Evolutionary conservation across 2,888 invertebrate genomes (phyloP).

Genomic region (Ochropleura leucogaster): DNA sequence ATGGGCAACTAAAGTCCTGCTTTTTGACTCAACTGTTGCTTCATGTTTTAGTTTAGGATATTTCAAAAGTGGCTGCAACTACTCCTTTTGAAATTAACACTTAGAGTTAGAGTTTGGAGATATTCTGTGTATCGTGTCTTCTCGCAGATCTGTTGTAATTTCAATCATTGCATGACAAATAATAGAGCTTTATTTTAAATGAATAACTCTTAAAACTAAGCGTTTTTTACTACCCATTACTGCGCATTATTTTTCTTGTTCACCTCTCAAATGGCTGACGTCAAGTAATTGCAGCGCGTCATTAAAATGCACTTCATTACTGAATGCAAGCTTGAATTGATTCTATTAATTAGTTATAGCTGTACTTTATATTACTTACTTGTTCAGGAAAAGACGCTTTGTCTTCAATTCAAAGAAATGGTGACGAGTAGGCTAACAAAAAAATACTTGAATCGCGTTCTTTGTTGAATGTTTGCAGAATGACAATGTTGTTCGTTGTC

Average conservation of each 20-base stretch:
- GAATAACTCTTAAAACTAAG: not conserved
- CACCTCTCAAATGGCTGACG: constrained; percentile 38
- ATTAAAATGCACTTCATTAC: constrained; percentile 56
- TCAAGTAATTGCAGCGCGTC: constrained; percentile 42
- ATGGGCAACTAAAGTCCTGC: not conserved
- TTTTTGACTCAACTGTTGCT: not conserved
- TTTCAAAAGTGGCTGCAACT: not conserved
- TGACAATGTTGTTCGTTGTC: not conserved
- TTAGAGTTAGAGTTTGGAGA: not conserved
- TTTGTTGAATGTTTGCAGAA: not conserved
- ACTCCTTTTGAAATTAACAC: not conserved
- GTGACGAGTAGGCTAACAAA: not conserved
- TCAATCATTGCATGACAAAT: not conserved
- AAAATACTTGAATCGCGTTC: not conserved
- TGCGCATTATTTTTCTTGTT: constrained; percentile 36
- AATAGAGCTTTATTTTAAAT: constrained; percentile 1
- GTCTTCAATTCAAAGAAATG: constrained; percentile 15
- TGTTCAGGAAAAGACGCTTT: constrained; percentile 6
- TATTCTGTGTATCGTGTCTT: not conserved
- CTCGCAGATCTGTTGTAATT: not conserved
- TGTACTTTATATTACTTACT: constrained; percentile 2
- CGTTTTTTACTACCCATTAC: constrained; percentile 29
- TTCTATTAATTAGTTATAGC: constrained; percentile 34
- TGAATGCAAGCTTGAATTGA: constrained; percentile 29
- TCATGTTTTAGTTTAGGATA: not conserved